phyloP scores from a whole-genome alignment of 1,140 invertebrate genomes.

The Dreissena polymorpha region DNA sequence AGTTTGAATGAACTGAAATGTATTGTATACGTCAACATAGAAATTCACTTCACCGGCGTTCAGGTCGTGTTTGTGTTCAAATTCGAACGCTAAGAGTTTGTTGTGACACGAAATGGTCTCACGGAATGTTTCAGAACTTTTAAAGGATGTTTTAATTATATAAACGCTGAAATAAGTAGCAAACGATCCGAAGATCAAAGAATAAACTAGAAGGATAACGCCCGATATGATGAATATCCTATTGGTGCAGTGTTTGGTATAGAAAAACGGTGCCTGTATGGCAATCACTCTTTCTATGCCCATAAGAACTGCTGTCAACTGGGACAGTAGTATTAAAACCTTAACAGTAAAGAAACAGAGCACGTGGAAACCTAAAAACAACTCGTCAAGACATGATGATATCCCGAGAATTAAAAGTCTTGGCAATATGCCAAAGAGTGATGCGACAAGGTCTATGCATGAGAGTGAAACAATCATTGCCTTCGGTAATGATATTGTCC shows the following conservation, averaged over 20 bases:
- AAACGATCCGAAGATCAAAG: not conserved
- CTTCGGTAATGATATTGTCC: conserved; percentile 10
- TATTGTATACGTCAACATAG: not conserved
- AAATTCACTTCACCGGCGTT: not conserved
- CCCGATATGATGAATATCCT: conserved; percentile 1
- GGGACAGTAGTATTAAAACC: conserved; percentile 25
- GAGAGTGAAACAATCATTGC: conserved; percentile 16
- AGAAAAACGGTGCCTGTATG: conserved; percentile 45
- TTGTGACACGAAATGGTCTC: not conserved
- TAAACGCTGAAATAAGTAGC: not conserved
- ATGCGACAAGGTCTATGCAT: conserved; percentile 13
- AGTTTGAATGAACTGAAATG: conserved; percentile 17
- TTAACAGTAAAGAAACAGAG: conserved; percentile 12
- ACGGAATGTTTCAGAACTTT: not conserved
- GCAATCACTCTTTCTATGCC: conserved; percentile 40
- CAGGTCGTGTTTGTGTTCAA: not conserved
- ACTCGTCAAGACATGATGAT: not conserved
- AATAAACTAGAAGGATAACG: conserved; percentile 1
- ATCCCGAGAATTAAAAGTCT: conserved; percentile 1
- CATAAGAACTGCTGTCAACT: conserved; percentile 35
- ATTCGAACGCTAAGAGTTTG: conserved; percentile 17
- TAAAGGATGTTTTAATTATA: not conserved
- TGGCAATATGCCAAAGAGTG: conserved; percentile 30
- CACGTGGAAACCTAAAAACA: conserved; percentile 9
- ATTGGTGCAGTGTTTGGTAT: conserved; percentile 15